Base-by-base conservation (phyloP, 2,888 invertebrate genomes). In the Chymomyza caudatula region DNA sequence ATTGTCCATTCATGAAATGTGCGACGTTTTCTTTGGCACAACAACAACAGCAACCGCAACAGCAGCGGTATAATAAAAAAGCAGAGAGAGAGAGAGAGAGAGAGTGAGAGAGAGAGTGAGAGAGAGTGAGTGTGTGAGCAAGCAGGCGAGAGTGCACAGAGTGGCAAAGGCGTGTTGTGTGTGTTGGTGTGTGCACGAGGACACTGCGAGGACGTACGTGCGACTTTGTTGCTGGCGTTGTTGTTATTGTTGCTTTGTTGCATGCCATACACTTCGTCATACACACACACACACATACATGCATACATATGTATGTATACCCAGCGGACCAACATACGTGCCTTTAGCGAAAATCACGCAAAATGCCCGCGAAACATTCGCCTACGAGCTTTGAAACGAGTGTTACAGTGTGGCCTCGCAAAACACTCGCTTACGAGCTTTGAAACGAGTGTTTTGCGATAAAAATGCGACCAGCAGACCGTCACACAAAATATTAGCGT, bases 1-100 rank as follows among this genome's bases (percentile, higher is more conserved):
- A 81, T 81, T 85, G 81, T 81, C 85, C 81, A 81, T 81, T 81
- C 81, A 81, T 81, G 85, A 81, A 81, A 81, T 81, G 81, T 79
- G 71, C 79, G 75, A 71, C 79, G 73, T 76, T 77, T 78, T 78
- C 69, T 68, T 67, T 74, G 63, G 58, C 8, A 22, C 56, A 69
- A 3, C 60, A 65, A 8, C 43, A 75, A 37, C 60, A 63, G 15
- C 51, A 65, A 22, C 25, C 51, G 8, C 13, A 56, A 25, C 11
- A 64, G 19, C n/a, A 54, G 25, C 17, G 19, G 15, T 37, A 54
- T 53, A 62, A 52, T 54, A 62, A 25, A 49, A 57, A 43, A 25
- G 25, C 8, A 13, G 62, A 58, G 52, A 44, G 42, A 15, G 43
- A 62, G 54, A 59, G 5, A 13, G 62, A 44, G 52, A 43, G 52